These are phyloP conservation scores for Ectropis grisescens DNA, from an alignment of 1,140 invertebrate genomes.

Conservation along the genomic window DNA sequence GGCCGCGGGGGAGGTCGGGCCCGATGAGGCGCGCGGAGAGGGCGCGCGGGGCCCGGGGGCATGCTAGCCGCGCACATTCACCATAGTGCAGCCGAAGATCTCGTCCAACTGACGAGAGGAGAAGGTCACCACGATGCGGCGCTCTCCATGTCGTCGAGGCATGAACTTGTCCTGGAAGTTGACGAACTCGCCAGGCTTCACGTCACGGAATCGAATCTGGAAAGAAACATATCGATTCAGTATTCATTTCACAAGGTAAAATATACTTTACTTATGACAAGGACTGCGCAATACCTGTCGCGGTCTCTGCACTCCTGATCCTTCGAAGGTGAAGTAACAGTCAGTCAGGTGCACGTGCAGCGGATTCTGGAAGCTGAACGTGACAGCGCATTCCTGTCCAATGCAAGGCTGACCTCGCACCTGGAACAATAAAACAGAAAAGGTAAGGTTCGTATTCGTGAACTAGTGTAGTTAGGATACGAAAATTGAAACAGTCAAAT, in stretches of 20 bases:
- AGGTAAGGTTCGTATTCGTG: no score
- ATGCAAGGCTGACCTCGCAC: slow-evolving; percentile 59
- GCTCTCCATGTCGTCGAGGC: slow-evolving; percentile 68
- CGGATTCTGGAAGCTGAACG: slow-evolving; percentile 78
- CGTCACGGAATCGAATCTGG: slow-evolving; percentile 69
- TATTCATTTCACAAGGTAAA: no score
- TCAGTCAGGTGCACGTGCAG: slow-evolving; percentile 72
- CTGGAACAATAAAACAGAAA: slow-evolving; percentile 38
- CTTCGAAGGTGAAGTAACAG: slow-evolving; percentile 77
- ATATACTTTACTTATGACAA: no score
- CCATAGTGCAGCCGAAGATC: slow-evolving; percentile 70
- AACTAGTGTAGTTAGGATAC: no score
- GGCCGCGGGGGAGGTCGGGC: slow-evolving; percentile 20
- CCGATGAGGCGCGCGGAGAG: slow-evolving; percentile 32
- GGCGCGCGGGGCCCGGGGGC: slow-evolving; percentile 40
- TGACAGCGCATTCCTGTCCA: slow-evolving; percentile 56
- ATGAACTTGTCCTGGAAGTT: slow-evolving; percentile 71
- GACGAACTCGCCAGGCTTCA: slow-evolving; percentile 72
- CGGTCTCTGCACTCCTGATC: slow-evolving; percentile 74
- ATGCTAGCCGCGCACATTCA: slow-evolving; percentile 65
- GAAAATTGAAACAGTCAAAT: no score
- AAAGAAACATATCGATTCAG: slow-evolving; percentile 9
- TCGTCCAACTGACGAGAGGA: slow-evolving; percentile 75
- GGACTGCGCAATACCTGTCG: slow-evolving; percentile 72
- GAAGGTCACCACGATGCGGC: slow-evolving; percentile 74